These are phyloP conservation scores for Nebria ingens DNA, from an alignment of 1,140 invertebrate genomes.

Conservation along the genomic window DNA sequence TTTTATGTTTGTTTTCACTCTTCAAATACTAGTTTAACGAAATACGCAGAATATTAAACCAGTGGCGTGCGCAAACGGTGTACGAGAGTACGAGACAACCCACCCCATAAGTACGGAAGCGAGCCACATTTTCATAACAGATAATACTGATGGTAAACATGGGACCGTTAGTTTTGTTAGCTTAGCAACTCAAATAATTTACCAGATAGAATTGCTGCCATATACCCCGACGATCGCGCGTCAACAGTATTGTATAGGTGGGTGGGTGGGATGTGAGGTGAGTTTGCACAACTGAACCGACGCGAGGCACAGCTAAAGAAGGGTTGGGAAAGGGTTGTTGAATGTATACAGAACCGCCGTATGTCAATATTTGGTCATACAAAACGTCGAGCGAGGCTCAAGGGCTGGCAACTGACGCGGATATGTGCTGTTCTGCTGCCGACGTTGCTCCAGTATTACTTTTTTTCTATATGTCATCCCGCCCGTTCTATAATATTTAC, in stretches of 20 bases:
- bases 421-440: not conserved
- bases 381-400: conserved; percentile 23
- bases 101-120: conserved; percentile 14
- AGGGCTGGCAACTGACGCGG: not conserved
- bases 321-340: conserved; percentile 15
- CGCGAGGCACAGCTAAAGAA: not conserved
- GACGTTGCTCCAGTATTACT: not conserved
- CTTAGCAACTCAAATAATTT: conserved; percentile 36
- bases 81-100: not conserved
- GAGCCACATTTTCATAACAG: conserved; percentile 30
- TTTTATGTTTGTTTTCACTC: not conserved
- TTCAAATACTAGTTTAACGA: not conserved
- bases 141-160: conserved; percentile 31
- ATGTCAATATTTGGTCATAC: conserved; percentile 32
- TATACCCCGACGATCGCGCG: conserved; percentile 10
- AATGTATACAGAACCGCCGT: conserved; percentile 28
- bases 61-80: not conserved
- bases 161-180: conserved; percentile 33
- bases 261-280: not conserved
- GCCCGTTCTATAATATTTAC: not conserved
- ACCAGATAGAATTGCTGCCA: conserved; percentile 32
- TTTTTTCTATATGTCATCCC: not conserved
- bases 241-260: conserved; percentile 12
- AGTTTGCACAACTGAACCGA: not conserved
- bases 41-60: not conserved